Evolutionary conservation across 2,888 invertebrate species (phyloP).

Genomic region (Leucophenga maculata): DNA sequence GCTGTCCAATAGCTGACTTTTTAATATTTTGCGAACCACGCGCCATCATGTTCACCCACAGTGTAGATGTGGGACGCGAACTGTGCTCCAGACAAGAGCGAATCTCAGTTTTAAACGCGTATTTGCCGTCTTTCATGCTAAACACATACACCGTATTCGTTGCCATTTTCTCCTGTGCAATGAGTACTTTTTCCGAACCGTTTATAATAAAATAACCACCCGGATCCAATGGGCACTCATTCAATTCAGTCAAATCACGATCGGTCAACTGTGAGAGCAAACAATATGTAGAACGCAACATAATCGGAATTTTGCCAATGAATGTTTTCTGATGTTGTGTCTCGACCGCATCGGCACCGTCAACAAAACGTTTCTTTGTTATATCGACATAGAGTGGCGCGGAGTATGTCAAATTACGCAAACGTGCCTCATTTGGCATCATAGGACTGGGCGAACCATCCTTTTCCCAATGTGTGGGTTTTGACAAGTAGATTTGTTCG

Average conservation of each 20-base stretch:
- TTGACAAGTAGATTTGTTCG: constrained; percentile 98
- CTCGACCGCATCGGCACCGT: constrained; percentile 90
- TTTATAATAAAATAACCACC: constrained; percentile 99
- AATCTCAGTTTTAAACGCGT: constrained; percentile 98
- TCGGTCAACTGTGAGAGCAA: constrained; percentile 94
- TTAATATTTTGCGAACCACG: constrained; percentile 98
- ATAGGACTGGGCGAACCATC: constrained; percentile 99
- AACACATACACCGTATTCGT: constrained; percentile 99
- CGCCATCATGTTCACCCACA: constrained; percentile 99
- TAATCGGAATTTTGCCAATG: constrained; percentile 97
- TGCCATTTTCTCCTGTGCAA: constrained; percentile 99
- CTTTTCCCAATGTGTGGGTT: constrained; percentile 99
- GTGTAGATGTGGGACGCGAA: constrained; percentile 95
- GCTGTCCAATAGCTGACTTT: constrained; percentile 98
- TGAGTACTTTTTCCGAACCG: constrained; percentile 98
- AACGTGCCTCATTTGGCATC: constrained; percentile 99
- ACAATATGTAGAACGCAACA: constrained; percentile 98
- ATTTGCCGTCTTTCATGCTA: constrained; percentile 99
- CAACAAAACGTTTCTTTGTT: constrained; percentile 94
- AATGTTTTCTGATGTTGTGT: constrained; percentile 84
- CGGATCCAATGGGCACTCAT: constrained; percentile 99
- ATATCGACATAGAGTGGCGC: constrained; percentile 99
- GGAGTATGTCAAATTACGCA: constrained; percentile 97
- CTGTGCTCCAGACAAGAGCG: constrained; percentile 94
- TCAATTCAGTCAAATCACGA: constrained; percentile 98